Conservation (phyloP, 2,888 invertebrate genomes). For the Drosophila infuscata region DNA sequence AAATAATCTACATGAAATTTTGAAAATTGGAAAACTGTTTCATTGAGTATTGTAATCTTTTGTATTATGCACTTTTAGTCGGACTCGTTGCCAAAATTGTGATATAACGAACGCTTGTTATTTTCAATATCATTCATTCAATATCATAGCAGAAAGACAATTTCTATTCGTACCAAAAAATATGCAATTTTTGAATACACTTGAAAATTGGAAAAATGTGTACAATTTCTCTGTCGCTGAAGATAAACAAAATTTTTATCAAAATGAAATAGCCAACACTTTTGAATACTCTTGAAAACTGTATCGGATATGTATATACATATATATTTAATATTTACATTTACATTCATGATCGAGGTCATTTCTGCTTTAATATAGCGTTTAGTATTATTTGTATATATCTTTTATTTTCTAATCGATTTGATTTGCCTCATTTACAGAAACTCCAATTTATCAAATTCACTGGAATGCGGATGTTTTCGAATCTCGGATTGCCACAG, state of each 20-base stretch:
- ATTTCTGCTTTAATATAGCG: background rate
- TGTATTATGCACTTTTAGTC: background rate
- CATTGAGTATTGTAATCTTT: background rate
- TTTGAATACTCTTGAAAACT: background rate
- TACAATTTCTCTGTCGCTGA: background rate
- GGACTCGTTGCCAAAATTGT: background rate
- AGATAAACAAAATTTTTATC: background rate
- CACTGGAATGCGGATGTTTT: background rate
- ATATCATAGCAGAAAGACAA: background rate
- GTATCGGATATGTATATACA: background rate
- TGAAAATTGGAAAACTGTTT: background rate
- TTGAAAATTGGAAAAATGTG: background rate
- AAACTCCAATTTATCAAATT: background rate
- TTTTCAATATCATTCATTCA: background rate
- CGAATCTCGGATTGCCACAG: slow-evolving; percentile 8
- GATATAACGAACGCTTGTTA: background rate
- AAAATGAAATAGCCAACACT: background rate
- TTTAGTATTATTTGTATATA: background rate
- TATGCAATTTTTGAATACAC: background rate
- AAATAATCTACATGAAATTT: background rate
- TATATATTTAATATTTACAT: background rate
- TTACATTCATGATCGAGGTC: slow-evolving; percentile 19
- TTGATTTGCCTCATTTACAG: background rate
- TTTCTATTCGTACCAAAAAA: background rate
- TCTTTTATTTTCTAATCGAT: background rate